Percentiles rank a stretch among this genome's conserved stretches.
These are phyloP conservation scores for Phalacrocorax brasilianus DNA, from an alignment of 2,113 vertebrate species.

Conservation along the genomic window DNA sequence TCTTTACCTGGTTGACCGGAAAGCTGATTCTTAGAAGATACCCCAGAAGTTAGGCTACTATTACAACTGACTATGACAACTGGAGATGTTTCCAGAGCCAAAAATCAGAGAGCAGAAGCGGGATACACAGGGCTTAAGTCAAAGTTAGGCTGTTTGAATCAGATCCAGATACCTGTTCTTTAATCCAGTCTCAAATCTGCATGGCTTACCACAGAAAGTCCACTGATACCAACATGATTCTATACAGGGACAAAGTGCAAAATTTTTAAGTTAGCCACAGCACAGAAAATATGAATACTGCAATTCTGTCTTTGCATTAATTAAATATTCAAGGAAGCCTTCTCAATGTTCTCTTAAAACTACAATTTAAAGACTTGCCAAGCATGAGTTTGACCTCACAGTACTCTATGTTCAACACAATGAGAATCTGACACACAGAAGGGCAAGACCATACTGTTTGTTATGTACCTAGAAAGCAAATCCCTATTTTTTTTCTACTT, in stretches of 20 bases:
- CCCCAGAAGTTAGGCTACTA: neutral
- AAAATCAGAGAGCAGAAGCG: neutral
- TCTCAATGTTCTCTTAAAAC: neutral
- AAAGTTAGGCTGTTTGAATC: neutral
- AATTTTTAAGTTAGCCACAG: neutral
- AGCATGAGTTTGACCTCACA: neutral
- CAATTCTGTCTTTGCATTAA: neutral
- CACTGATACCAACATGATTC: neutral
- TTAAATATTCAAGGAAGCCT: neutral
- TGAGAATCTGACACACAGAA: neutral
- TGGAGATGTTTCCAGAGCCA: neutral
- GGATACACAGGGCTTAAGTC: neutral
- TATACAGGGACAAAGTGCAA: neutral
- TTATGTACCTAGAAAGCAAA: neutral
- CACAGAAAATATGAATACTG: neutral
- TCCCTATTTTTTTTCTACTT: neutral
- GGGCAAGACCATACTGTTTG: neutral
- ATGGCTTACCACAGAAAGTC: neutral
- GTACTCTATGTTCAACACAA: neutral
- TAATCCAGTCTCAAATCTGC: neutral
- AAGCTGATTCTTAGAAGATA: neutral
- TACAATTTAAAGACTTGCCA: neutral
- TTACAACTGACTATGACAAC: neutral
- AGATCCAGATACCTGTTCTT: neutral
- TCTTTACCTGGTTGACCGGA: neutral